Percentiles rank a stretch among this genome's conserved stretches.
phyloP scores from a whole-genome alignment of 2,888 invertebrate species.

The Diaprepes abbreviatus region DNA sequence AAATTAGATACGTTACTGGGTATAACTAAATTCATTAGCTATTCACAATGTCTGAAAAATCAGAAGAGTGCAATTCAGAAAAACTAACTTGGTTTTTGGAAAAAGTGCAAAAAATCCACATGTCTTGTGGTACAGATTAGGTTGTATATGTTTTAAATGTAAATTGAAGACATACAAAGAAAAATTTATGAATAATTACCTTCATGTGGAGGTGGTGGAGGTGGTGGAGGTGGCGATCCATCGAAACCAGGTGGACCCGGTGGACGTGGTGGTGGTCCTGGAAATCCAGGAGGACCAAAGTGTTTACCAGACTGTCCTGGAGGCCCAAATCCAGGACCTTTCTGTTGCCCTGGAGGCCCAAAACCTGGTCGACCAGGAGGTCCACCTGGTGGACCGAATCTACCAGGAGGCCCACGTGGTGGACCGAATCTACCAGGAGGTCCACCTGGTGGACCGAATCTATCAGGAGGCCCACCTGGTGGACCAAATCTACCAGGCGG shows the following conservation, averaged over 20 bases:
- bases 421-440: neutral
- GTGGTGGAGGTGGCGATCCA: constrained; percentile 11
- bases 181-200: neutral
- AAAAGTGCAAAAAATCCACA: too few species aligned
- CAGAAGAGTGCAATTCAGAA: too few species aligned
- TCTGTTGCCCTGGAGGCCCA: neutral
- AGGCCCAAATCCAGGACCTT: neutral
- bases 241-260: neutral
- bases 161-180: too few species aligned
- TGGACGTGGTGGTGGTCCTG: neutral
- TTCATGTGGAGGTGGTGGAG: neutral
- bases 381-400: constrained; percentile 9
- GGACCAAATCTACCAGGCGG: neutral
- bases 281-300: too few species aligned
- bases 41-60: too few species aligned
- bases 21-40: too few species aligned
- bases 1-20: too few species aligned
- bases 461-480: neutral
- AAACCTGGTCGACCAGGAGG: constrained; percentile 5
- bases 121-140: too few species aligned
- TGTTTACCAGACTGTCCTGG: too few species aligned
- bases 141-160: too few species aligned
- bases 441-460: neutral
- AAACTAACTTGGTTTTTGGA: too few species aligned
- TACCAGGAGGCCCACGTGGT: neutral